Evolutionary conservation across 2,113 vertebrate genomes (phyloP).

Genomic region (Gnathonemus longibarbis): DNA sequence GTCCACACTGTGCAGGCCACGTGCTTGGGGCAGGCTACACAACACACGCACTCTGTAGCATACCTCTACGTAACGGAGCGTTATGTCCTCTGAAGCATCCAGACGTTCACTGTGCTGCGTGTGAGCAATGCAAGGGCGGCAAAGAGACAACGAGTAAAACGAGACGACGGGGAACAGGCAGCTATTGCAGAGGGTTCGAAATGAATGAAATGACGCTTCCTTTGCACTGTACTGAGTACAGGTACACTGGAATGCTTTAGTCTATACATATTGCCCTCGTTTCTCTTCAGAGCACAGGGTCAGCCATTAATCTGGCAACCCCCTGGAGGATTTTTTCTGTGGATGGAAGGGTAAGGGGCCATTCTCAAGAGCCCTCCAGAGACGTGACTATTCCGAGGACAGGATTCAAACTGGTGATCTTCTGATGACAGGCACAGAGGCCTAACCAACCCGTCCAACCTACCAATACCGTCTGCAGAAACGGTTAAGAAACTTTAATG

Average conservation of each 20-base stretch:
- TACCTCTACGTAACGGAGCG: conserved; percentile 65
- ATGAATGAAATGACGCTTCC: background rate
- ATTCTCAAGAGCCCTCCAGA: background rate
- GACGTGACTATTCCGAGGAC: background rate
- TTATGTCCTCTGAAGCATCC: conserved; percentile 67
- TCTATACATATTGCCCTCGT: background rate
- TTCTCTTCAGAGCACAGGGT: background rate
- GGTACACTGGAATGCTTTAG: background rate
- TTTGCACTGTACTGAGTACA: background rate
- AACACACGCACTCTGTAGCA: conserved; percentile 38
- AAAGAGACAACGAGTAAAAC: conserved; percentile 49
- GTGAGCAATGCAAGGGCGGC: conserved; percentile 41
- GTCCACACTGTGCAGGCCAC: background rate
- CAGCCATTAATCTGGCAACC: background rate
- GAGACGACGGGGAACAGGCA: background rate
- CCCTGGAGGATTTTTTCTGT: background rate
- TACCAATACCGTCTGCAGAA: background rate
- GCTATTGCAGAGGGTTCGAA: too few species aligned
- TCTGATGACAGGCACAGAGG: background rate
- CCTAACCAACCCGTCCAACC: background rate
- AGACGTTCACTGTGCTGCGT: conserved; percentile 61
- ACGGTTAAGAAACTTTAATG: too few species aligned
- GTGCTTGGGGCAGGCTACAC: conserved; percentile 11
- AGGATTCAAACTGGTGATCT: background rate
- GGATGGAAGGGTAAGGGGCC: background rate